phyloP scores from a whole-genome alignment of 2,113 vertebrate genomes.

The Semnornis frantzii region DNA sequence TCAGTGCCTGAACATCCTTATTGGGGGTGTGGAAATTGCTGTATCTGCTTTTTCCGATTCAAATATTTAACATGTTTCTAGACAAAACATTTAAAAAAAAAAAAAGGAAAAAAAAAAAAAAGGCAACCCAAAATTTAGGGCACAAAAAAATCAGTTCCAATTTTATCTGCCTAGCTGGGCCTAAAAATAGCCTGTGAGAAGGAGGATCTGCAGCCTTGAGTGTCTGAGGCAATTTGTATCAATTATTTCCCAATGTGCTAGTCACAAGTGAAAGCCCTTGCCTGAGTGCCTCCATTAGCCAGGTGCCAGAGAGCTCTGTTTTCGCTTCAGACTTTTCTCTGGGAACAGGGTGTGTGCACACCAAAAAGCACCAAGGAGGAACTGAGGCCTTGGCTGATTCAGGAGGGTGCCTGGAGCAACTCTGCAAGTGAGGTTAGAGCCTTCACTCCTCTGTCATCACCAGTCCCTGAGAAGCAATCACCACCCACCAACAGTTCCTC shows the following conservation, averaged over 20 bases:
- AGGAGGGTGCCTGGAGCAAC: background rate
- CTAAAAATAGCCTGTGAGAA: slow-evolving; percentile 37
- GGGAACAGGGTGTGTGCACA: background rate
- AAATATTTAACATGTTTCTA: background rate
- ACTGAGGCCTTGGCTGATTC: background rate
- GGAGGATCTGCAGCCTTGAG: background rate
- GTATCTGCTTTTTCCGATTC: background rate
- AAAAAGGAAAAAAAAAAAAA: background rate
- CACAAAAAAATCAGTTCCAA: background rate
- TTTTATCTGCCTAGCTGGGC: background rate
- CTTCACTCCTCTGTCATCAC: background rate
- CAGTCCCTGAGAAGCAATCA: slow-evolving; percentile 46
- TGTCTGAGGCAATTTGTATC: slow-evolving; percentile 34
- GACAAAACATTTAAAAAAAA: too few relatives aligned
- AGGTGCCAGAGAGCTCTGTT: background rate
- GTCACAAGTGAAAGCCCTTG: background rate
- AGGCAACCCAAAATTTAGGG: background rate
- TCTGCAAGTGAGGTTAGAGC: background rate
- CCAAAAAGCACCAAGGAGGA: background rate
- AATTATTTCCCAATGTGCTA: slow-evolving; percentile 4
- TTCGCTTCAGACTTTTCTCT: background rate
- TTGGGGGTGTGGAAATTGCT: background rate
- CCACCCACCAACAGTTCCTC: slow-evolving; percentile 42
- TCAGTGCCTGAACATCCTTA: background rate
- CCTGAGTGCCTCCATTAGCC: background rate